These are phyloP conservation scores for Sceloporus undulatus DNA, from an alignment of 2,113 vertebrate genomes.

Conservation along the genomic window DNA sequence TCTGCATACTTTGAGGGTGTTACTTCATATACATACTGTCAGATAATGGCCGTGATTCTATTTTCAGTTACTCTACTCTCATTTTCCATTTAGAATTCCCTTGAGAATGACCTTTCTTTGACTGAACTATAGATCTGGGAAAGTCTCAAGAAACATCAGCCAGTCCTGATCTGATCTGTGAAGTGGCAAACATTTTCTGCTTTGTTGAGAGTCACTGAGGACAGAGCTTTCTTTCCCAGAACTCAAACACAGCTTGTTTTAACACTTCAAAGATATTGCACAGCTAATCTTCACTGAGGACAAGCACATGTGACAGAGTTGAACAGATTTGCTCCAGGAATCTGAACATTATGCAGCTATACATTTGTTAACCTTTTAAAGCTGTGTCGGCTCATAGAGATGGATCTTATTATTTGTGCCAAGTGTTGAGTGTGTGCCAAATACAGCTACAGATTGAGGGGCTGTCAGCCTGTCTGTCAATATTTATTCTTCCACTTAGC, in stretches of 20 bases:
- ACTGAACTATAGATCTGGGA: not conserved
- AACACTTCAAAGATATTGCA: constrained; percentile 48
- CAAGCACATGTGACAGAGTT: not conserved
- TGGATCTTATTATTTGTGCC: constrained; percentile 41
- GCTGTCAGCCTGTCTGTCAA: constrained; percentile 58
- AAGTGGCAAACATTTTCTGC: constrained; percentile 15
- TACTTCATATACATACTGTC: not conserved
- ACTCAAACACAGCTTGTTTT: constrained; percentile 33
- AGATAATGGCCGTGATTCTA: not conserved
- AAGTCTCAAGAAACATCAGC: constrained; percentile 21
- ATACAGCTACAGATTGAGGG: constrained; percentile 42
- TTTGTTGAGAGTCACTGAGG: constrained; percentile 19
- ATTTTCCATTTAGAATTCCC: constrained; percentile 20
- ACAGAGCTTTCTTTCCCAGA: constrained; percentile 10
- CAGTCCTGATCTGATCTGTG: not conserved
- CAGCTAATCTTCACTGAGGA: constrained; percentile 40
- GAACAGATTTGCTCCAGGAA: constrained; percentile 24
- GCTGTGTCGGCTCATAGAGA: constrained; percentile 25
- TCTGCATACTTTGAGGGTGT: not conserved
- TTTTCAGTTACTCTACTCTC: not conserved
- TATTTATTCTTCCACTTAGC: constrained; percentile 48
- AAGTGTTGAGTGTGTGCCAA: constrained; percentile 54
- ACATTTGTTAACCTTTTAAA: constrained; percentile 61
- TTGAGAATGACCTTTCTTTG: constrained; percentile 20
- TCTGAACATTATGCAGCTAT: constrained; percentile 42